Conservation (phyloP, 2,797 vertebrate species). For the Dermochelys coriacea region DNA sequence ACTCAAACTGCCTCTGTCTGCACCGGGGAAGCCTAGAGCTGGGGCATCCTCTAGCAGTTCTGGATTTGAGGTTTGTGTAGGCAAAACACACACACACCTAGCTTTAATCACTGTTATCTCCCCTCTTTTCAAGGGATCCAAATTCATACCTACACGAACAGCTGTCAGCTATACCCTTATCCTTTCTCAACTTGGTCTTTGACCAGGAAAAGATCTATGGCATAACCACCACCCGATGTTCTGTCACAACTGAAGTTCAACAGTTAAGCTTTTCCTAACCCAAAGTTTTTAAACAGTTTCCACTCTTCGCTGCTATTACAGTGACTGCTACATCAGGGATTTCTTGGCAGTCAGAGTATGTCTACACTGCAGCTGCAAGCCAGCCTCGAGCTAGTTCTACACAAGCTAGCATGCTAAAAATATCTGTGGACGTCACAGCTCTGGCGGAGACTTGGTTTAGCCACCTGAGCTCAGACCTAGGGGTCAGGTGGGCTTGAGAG, state of each 20-base stretch:
- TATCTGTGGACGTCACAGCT: no score
- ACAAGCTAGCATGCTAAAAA: no score
- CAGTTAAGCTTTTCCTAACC: background rate
- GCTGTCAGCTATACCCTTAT: background rate
- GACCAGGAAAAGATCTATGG: background rate
- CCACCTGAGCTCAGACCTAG: no score
- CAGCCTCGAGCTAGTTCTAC: no score
- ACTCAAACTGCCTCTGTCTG: background rate
- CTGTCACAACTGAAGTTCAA: background rate
- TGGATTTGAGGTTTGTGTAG: background rate
- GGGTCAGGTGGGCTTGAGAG: no score
- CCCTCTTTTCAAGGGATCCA: constrained; percentile 5
- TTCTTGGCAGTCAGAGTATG: background rate
- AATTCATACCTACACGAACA: constrained; percentile 3
- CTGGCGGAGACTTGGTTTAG: no score
- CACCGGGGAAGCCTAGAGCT: background rate
- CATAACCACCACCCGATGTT: background rate
- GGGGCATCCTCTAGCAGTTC: background rate
- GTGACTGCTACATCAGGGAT: background rate
- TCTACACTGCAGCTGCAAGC: no score
- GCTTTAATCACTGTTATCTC: background rate
- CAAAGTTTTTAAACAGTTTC: background rate
- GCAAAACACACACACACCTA: background rate
- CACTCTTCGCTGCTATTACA: background rate
- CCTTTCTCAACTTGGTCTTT: background rate